These are phyloP conservation scores for Pelecanus crispus DNA, from an alignment of 2,113 vertebrate genomes.

Conservation along the genomic window DNA sequence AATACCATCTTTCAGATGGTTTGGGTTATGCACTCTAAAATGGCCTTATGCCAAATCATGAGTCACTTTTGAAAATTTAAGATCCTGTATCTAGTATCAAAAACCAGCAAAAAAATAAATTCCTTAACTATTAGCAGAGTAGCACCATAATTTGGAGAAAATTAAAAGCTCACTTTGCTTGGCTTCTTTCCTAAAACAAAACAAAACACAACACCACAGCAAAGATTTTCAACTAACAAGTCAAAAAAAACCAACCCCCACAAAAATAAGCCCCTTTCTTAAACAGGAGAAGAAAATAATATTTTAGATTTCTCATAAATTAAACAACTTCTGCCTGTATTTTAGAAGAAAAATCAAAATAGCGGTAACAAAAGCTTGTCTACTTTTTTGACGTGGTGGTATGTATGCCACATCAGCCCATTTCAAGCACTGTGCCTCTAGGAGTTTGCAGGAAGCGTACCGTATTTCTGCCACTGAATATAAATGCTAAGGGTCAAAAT, in stretches of 20 bases:
- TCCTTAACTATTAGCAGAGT: not conserved
- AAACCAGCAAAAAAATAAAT: not conserved
- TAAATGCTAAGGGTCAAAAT: not conserved
- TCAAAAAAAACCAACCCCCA: not conserved
- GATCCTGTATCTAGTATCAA: not conserved
- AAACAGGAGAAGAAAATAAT: not conserved
- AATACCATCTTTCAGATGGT: slow-evolving; percentile 21
- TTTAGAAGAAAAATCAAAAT: not conserved
- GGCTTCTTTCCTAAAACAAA: not conserved
- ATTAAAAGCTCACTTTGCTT: not conserved
- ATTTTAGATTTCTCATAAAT: not conserved
- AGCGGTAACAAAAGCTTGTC: not conserved
- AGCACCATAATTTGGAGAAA: not conserved
- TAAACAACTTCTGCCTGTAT: not conserved
- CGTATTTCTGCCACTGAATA: not conserved
- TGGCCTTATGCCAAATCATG: not conserved
- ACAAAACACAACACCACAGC: not conserved
- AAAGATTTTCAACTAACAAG: not conserved
- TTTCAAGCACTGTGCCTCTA: not conserved
- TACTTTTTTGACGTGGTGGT: not conserved
- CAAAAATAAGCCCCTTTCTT: not conserved
- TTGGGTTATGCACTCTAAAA: not conserved
- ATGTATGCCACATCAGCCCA: not conserved
- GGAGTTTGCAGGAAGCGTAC: not conserved
- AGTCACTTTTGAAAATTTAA: not conserved